These are phyloP conservation scores for Falco columbarius DNA, from an alignment of 2,797 vertebrate species.

Conservation along the genomic window DNA sequence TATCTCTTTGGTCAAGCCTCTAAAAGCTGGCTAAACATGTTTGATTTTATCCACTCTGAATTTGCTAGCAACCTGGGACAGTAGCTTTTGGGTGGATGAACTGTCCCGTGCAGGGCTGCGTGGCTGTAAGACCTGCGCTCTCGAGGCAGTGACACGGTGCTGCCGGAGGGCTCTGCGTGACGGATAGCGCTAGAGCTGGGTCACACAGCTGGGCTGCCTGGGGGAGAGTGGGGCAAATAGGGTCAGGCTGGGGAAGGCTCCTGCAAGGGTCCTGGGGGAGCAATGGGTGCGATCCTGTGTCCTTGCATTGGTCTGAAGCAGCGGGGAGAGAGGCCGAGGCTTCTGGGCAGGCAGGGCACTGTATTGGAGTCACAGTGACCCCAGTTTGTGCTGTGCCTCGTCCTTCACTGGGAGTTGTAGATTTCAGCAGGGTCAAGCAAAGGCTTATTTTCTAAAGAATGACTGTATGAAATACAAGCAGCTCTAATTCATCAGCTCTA, in stretches of 20 bases:
- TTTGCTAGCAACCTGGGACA: background rate
- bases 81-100: background rate
- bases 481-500: background rate
- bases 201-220: background rate
- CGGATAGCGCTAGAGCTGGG: background rate
- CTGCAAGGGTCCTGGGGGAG: background rate
- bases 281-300: background rate
- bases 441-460: background rate
- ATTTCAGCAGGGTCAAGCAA: background rate
- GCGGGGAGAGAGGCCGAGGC: background rate
- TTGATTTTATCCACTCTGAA: background rate
- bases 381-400: background rate
- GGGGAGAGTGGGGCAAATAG: background rate
- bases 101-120: background rate
- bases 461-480: background rate
- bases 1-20: background rate
- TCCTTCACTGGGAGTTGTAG: background rate
- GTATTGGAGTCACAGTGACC: background rate
- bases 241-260: background rate
- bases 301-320: background rate
- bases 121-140: background rate
- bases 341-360: background rate
- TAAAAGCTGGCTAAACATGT: background rate
- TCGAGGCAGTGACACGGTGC: fast-evolving
- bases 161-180: background rate